A percentile compares a stretch with the other conserved stretches of the same genome.
These are phyloP conservation scores for Leptinotarsa haldemani DNA, from an alignment of 2,888 invertebrate species.

Conservation along the genomic window DNA sequence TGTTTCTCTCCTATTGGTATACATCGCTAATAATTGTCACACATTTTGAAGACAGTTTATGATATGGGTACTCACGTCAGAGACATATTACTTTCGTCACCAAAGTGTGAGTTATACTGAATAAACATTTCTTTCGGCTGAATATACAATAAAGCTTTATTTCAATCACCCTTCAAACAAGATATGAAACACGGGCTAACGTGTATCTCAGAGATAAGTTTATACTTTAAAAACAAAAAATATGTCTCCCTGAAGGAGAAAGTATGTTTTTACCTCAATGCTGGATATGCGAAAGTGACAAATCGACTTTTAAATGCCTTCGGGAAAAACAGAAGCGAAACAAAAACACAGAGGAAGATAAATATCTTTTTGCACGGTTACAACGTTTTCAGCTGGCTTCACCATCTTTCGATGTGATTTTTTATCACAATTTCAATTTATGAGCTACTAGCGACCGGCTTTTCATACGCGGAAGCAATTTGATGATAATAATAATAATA, in stretches of 20 bases:
- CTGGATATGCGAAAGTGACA: slow-evolving; percentile 39
- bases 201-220: slow-evolving; percentile 11
- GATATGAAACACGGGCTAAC: slow-evolving; percentile 6
- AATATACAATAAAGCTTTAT: slow-evolving; percentile 3
- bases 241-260: slow-evolving; percentile 21
- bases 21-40: background rate
- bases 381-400: slow-evolving; percentile 36
- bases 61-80: background rate
- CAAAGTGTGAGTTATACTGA: too few relatives aligned
- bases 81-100: too few relatives aligned
- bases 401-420: slow-evolving; percentile 33
- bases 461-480: too few relatives aligned
- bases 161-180: slow-evolving; percentile 6
- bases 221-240: slow-evolving; percentile 30
- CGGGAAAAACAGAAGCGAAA: slow-evolving; percentile 39
- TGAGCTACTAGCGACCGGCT: background rate
- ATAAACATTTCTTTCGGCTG: background rate
- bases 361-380: slow-evolving; percentile 38
- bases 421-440: slow-evolving; percentile 8
- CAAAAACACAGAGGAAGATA: slow-evolving; percentile 42
- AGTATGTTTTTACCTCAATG: slow-evolving; percentile 31
- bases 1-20: background rate
- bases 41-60: background rate
- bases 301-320: slow-evolving; percentile 44
- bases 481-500: too few relatives aligned